These are phyloP conservation scores for Ellobius talpinus DNA, from an alignment of 2,113 vertebrate genomes.

Conservation along the genomic window DNA sequence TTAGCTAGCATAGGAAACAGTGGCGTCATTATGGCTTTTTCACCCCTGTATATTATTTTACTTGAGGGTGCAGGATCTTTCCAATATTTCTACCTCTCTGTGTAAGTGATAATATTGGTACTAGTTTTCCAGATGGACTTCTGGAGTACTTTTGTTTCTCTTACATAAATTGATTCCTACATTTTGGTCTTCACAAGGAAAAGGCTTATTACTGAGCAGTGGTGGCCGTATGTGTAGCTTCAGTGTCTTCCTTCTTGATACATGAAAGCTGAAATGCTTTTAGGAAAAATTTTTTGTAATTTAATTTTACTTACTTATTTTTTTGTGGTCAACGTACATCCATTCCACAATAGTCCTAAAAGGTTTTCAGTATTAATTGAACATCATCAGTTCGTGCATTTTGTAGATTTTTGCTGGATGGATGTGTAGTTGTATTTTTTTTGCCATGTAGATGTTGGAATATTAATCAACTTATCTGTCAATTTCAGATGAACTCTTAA, in stretches of 20 bases:
- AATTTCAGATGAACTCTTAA: constrained; percentile 56
- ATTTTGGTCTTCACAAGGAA: not conserved
- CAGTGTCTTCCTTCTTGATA: not conserved
- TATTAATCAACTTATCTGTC: constrained; percentile 50
- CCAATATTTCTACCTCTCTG: not conserved
- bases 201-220: not conserved
- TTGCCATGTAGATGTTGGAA: not conserved
- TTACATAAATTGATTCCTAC: not conserved
- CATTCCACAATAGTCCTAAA: not conserved
- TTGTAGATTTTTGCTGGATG: not conserved
- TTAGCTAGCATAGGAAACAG: not conserved
- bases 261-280: not conserved
- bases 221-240: not conserved
- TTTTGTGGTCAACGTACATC: not conserved
- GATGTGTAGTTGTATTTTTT: not conserved
- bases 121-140: not conserved
- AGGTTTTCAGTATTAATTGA: not conserved
- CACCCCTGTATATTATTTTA: too few species aligned
- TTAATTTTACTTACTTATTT: too few species aligned
- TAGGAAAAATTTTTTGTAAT: too few species aligned
- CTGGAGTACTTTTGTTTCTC: not conserved
- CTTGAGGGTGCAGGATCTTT: not conserved
- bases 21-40: not conserved
- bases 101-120: not conserved
- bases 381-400: not conserved